Evolutionary conservation across 2,888 invertebrate genomes (phyloP), one percentile per base, ranked within the genome.

Genomic region (Drosophila borborema): DNA sequence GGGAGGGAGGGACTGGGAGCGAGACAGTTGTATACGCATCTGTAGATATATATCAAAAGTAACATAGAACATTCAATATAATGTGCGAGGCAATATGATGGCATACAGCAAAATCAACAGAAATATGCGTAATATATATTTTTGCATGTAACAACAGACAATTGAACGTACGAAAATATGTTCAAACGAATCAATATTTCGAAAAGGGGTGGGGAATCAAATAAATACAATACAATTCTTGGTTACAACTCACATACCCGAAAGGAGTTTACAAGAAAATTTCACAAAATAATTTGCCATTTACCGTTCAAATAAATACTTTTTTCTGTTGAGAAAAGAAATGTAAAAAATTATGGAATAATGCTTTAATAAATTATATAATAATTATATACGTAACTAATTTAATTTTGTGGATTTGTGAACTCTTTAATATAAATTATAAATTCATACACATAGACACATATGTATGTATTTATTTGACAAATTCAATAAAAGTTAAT

Each of bases 71-170:
- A 51, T 58, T 43, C 43, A 43, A 68, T 58, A 51, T 38, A 23
- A 58, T 70, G 53, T 12, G 41, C 46, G 18, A 18, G 14, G 54
- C 62, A 62, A 68, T 55, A 38, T 55, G 58, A 46, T 23, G 41
- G 14, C 48, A 62, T 38, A 49, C 36, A 64, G 64, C 56, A 71
- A 72, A 72, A 73, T 54, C 80, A 82, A 85, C 76, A 81, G 72
- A 78, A 69, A 63, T 76, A 71, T 73, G 68, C 46, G 64, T 62
- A 68, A 63, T 62, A 60, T 64, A 54, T 61, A 28, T 28, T 28
- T 54, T 54, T 38, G 38, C 53, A 61, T 41, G 14, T 18, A 53
- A 36, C 56, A 51, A 40, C 28, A 40, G 48, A 62, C 58, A 23
- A 31, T 63, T 41, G 48, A 46, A 59, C 49, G 28, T 20, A 56